A percentile compares a stretch with the other conserved stretches of the same genome.
Conservation (phyloP, 2,888 invertebrate genomes). For the Trissoscelio sp. region DNA sequence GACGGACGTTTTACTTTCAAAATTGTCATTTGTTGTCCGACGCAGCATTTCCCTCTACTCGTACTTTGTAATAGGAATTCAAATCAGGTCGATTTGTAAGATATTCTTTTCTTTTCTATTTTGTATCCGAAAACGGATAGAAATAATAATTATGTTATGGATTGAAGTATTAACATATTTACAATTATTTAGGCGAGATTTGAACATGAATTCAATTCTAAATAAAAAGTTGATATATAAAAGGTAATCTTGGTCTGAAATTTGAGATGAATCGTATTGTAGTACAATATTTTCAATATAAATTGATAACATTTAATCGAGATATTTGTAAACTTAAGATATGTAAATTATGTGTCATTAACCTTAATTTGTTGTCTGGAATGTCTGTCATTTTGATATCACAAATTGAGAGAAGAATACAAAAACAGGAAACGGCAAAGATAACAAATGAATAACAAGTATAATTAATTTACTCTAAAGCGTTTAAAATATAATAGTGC, state of each 20-base stretch:
- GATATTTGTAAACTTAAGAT: not conserved
- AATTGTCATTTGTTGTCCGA: constrained; percentile 43
- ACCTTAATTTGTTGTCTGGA: not conserved
- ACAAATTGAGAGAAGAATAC: not conserved
- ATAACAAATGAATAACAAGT: not conserved
- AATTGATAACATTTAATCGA: too few species aligned
- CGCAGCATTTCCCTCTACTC: constrained; percentile 25
- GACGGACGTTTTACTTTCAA: constrained; percentile 63
- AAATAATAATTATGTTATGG: constrained; percentile 12
- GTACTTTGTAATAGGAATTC: constrained; percentile 50
- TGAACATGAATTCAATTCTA: constrained; percentile 7
- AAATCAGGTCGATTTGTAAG: constrained; percentile 48
- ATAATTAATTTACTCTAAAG: too few species aligned
- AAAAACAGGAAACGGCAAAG: not conserved
- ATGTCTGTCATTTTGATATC: not conserved
- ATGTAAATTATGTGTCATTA: not conserved
- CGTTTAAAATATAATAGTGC: not conserved
- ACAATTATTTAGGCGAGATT: constrained; percentile 55
- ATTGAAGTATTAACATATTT: constrained; percentile 52
- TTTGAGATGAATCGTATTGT: not conserved
- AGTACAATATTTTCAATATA: too few species aligned
- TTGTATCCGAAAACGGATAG: constrained; percentile 31
- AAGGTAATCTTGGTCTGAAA: not conserved
- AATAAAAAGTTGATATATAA: not conserved
- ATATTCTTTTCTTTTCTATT: constrained; percentile 11